phyloP scores from a whole-genome alignment of 2,797 vertebrate genomes.

The Alfaro cultratus region DNA sequence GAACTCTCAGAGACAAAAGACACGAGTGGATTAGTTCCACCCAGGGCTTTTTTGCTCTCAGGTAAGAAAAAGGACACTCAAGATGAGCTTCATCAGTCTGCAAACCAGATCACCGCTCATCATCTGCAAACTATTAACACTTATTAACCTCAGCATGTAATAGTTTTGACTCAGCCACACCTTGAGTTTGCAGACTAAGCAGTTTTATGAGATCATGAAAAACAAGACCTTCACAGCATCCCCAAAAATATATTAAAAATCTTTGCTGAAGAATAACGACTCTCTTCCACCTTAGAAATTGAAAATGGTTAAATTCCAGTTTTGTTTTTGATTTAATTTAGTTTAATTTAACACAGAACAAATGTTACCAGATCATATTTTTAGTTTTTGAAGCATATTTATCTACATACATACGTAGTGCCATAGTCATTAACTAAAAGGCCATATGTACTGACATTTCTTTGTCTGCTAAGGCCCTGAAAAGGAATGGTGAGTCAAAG shows the following conservation, averaged over 20 bases:
- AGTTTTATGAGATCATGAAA: not conserved
- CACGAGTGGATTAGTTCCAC: slow-evolving; percentile 51
- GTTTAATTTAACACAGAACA: not conserved
- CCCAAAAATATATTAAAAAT: not conserved
- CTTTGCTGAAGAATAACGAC: not conserved
- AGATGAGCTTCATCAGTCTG: slow-evolving; percentile 42
- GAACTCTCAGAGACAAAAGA: slow-evolving; percentile 48
- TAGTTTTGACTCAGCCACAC: not conserved
- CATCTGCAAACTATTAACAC: slow-evolving; percentile 16
- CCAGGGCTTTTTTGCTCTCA: slow-evolving; percentile 32
- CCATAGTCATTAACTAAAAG: not conserved
- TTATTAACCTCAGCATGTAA: not conserved
- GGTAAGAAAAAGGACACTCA: slow-evolving; percentile 39
- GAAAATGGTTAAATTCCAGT: not conserved
- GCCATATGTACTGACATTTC: not conserved
- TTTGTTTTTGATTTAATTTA: not conserved
- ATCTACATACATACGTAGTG: not conserved
- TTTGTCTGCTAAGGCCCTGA: not conserved
- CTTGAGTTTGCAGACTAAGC: not conserved
- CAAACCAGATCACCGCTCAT: slow-evolving; percentile 7
- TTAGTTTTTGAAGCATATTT: not conserved
- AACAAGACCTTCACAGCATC: not conserved
- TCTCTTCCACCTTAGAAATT: not conserved
- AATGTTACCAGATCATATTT: not conserved
- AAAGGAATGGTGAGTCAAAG: not conserved